Base-by-base conservation (phyloP, 2,888 invertebrate species). In the Chalcosyrphus nemorum region DNA sequence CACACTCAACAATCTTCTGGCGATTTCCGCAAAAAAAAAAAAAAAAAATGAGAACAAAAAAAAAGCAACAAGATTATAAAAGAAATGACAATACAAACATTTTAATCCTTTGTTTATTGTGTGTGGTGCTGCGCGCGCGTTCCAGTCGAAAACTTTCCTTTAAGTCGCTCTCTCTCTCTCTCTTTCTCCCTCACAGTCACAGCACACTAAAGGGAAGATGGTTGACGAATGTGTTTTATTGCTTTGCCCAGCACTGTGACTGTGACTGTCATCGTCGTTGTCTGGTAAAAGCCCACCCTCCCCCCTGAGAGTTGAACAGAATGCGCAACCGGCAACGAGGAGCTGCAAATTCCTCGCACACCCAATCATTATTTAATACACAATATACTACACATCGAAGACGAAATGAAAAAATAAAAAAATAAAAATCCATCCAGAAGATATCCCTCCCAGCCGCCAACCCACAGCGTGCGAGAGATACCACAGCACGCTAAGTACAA, bases 351-450 rank as follows among this genome's bases (percentile, higher is more conserved):
- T 81, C 77, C 59, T 81, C 27, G 43, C 77, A 71, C 81, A 81
- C 77, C 77, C 57, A 63, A 68, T 81, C 65, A 81, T 70, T 76
- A 76, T 81, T 81, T 81, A 81, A 81, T 57, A 63, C 19, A 29
- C 32, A 61, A 76, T 56, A 63, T 13, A 29, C 32, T 54, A 76
- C 47, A 59, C 41, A 54, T 35, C 17, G 75, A 50, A 65, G 32
- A 17, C 17, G 15, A 43, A 47, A 47, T 9, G 13, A 50, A 11
- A 47, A 21, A 47, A 21, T 21, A 50, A 50, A 24, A 32, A 19
- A 50, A 32, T 54, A 41, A 52, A 61, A 56, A 70, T 29, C 19
- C 47, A 76, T 50, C 35, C 47, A 68, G 61, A 9, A 63, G 43
- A 17, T 24, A 38, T 19, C 24, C 13, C 3, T 11, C n/a, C 15